These are phyloP conservation scores for Phylloscopus whistleri DNA, from an alignment of 2,113 vertebrate species.

Conservation along the genomic window DNA sequence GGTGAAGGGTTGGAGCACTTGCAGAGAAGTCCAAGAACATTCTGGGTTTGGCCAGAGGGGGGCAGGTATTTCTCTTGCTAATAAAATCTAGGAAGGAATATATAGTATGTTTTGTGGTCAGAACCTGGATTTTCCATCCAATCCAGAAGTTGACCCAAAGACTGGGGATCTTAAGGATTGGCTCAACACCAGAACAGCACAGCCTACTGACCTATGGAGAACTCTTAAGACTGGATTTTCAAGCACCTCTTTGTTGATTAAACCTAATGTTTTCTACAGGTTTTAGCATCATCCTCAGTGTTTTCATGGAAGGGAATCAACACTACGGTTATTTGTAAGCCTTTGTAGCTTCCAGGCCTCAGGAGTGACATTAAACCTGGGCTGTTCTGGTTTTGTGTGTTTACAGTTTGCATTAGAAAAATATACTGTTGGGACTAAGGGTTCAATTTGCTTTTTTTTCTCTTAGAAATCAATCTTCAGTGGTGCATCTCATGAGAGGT, in stretches of 20 bases:
- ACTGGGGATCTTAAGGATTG: background rate
- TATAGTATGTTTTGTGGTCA: background rate
- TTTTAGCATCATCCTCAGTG: background rate
- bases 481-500: background rate
- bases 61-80: background rate
- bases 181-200: background rate
- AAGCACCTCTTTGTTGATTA: background rate
- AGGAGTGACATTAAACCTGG: background rate
- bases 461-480: background rate
- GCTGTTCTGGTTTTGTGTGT: background rate
- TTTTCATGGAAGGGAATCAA: background rate
- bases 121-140: background rate
- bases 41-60: background rate
- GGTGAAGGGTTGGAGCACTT: background rate
- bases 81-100: background rate
- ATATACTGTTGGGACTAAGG: background rate
- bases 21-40: background rate
- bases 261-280: background rate
- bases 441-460: background rate
- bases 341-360: background rate
- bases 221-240: background rate
- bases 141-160: background rate
- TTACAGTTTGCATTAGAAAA: background rate
- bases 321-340: background rate
- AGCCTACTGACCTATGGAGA: background rate